A percentile compares a stretch with the other conserved stretches of the same genome.
Evolutionary conservation across 2,797 vertebrate species (phyloP).

Genomic region (Anisognathus igniventris): DNA sequence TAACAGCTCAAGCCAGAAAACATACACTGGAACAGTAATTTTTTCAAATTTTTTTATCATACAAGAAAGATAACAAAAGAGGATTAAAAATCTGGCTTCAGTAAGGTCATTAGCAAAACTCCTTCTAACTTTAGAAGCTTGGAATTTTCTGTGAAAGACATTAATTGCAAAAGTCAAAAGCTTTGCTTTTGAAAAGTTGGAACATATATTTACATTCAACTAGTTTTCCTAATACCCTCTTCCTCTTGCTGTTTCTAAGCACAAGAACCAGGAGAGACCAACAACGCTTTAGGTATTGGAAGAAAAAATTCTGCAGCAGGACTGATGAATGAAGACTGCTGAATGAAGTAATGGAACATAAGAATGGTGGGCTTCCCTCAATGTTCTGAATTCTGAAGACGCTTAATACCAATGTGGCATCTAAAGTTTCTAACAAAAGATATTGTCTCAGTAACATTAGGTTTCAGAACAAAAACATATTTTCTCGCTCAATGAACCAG

Average conservation of each 20-base stretch:
- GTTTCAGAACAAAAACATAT: background rate
- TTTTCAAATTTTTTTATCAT: background rate
- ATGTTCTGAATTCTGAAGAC: background rate
- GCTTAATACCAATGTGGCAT: background rate
- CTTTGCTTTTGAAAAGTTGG: background rate
- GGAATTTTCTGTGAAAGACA: background rate
- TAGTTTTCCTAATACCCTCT: background rate
- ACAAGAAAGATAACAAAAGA: background rate
- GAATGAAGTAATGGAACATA: fast-evolving
- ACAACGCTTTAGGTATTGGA: background rate
- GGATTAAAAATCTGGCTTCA: background rate
- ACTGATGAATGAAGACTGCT: background rate
- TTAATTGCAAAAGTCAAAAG: background rate
- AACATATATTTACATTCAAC: background rate
- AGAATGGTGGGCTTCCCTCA: background rate
- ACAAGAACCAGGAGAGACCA: background rate
- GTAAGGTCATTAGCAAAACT: background rate
- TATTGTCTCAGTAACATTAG: background rate
- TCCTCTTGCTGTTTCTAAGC: background rate
- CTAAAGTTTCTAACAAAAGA: background rate
- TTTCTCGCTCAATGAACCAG: background rate
- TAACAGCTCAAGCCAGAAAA: background rate
- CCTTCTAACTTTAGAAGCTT: background rate
- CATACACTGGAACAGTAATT: background rate
- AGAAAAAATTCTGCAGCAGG: background rate